Evolutionary conservation across 2,888 invertebrate genomes (phyloP), one percentile per base, ranked within the genome.

Genomic region (Lasioglossum villosulum): DNA sequence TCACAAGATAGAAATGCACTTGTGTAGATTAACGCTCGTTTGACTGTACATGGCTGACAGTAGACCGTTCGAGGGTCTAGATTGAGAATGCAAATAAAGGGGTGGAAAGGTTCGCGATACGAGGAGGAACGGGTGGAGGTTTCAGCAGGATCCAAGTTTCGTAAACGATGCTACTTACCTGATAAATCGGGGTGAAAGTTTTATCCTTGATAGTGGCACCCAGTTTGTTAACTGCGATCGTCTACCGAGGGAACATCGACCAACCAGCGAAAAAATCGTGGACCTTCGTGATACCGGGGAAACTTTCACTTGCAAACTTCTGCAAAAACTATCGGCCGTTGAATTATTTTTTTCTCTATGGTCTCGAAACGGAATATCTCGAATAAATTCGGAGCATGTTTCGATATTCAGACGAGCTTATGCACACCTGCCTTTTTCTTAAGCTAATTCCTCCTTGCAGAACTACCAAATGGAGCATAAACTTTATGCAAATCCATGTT

Each of bases 81-180:
- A 83, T 75, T 56, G 79, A 72, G 83, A 85, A 85, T 83, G 84
- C 84, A 85, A 85, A 85, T 85, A 85, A 85, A 83, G 83, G 75
- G 72, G 73, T 27, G 63, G 39, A 75, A 48, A 45, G 48, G 48
- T 45, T n/a, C 42, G 48, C 23, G 37, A 75, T 34, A 56, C 30
- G 37, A 34, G 56, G 39, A n/a, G 56, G 59, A 59, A 59, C 16
- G 56, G 63, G 5, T 2, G 63, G 75, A 39, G 75, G 66, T 75
- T 66, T 75, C 79, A n/a, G 23, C 75, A 76, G 86, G 90, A 90
- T 90, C 88, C 90, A 90, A 93, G 90, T 93, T 92, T 92, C 88
- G 91, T 91, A 93, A 94, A 93, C 92, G 92, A 93, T 89, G 91
- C 92, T 92, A 92, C 93, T 93, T 93, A 92, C 78, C 89, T 90